A percentile compares a stretch with the other conserved stretches of the same genome.
Conservation (phyloP, 2,888 invertebrate genomes). For the Trachelus iudaicus region DNA sequence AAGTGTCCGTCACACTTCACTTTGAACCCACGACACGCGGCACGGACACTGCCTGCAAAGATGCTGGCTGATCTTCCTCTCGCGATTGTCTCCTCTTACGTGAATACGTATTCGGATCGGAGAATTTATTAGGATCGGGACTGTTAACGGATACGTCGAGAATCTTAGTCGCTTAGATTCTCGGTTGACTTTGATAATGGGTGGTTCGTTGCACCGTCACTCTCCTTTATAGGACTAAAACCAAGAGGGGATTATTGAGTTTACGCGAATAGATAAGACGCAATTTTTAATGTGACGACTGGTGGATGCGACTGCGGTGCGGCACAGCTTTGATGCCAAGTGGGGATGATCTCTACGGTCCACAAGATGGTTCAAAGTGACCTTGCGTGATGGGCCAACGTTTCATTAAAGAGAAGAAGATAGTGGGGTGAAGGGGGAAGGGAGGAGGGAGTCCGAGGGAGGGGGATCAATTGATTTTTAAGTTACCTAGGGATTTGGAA, state of each 20-base stretch:
- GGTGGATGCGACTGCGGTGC: neutral
- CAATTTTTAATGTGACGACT: neutral
- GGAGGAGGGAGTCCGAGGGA: neutral
- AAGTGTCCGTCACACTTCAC: constrained; percentile 48
- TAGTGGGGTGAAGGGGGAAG: too few relatives aligned
- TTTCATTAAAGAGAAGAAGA: neutral
- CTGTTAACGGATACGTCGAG: neutral
- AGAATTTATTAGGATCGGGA: neutral
- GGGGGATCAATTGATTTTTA: neutral
- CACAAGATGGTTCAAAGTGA: neutral
- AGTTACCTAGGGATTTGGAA: neutral
- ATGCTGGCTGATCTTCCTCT: neutral
- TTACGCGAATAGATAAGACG: neutral
- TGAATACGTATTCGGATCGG: neutral
- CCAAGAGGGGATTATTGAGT: neutral
- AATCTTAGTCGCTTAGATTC: neutral
- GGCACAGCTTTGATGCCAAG: neutral
- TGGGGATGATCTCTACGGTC: neutral
- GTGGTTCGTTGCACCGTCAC: constrained; percentile 5
- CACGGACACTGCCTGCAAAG: neutral
- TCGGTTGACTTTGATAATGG: neutral
- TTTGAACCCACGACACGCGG: neutral
- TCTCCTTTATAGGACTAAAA: constrained; percentile 4
- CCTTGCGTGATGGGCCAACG: neutral
- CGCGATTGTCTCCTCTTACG: neutral